These are phyloP conservation scores for Mamestra configurata DNA, from an alignment of 1,140 invertebrate genomes.

Conservation along the genomic window DNA sequence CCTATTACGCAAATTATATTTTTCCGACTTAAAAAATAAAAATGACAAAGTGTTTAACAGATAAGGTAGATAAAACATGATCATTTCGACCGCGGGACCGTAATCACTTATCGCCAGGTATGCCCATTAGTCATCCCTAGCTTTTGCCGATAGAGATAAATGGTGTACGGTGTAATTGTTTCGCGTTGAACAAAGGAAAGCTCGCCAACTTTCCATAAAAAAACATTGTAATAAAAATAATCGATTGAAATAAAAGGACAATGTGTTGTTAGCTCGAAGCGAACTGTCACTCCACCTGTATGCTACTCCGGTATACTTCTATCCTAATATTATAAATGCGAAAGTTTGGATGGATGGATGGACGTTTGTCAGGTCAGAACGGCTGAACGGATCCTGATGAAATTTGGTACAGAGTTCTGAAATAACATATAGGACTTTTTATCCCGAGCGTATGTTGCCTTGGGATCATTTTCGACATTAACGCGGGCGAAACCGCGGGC, in stretches of 20 bases:
- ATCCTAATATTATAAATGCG: too few species aligned
- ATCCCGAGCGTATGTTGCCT: too few species aligned
- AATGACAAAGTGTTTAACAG: neutral
- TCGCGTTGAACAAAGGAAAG: neutral
- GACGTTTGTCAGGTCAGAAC: too few species aligned
- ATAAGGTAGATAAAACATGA: neutral
- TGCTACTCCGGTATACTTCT: too few species aligned
- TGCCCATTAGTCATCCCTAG: slow-evolving; percentile 13
- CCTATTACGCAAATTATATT: slow-evolving; percentile 22
- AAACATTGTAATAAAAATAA: slow-evolving; percentile 3
- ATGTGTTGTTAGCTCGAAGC: too few species aligned
- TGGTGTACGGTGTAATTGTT: slow-evolving; percentile 2
- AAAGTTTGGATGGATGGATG: too few species aligned
- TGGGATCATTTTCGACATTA: too few species aligned
- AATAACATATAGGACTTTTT: too few species aligned
- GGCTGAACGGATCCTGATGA: too few species aligned
- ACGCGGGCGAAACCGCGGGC: too few species aligned
- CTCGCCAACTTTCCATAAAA: neutral
- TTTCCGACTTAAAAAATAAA: neutral
- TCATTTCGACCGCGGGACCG: neutral
- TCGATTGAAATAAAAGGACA: slow-evolving; percentile 19
- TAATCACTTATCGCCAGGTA: slow-evolving; percentile 22
- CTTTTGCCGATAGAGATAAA: slow-evolving; percentile 10
- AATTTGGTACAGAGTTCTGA: too few species aligned
- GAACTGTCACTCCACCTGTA: too few species aligned